Conservation (phyloP, 2,888 invertebrate genomes). For the Trissolcus brochymenae region DNA sequence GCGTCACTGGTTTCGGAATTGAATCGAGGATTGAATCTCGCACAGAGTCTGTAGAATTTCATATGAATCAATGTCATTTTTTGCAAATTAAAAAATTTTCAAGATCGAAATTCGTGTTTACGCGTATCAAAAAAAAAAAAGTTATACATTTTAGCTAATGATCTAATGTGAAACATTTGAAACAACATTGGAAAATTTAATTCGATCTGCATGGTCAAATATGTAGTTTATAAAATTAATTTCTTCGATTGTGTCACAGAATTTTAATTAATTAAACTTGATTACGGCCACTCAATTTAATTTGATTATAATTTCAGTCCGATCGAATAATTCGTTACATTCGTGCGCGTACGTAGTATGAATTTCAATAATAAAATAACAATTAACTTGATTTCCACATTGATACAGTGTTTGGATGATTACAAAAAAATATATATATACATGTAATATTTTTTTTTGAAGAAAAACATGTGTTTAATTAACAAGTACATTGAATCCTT, state of each 20-base stretch:
- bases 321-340: slow-evolving; percentile 9
- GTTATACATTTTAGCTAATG: background rate
- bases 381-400: background rate
- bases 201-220: background rate
- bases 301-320: slow-evolving; percentile 11
- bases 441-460: too few species aligned
- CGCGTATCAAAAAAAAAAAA: slow-evolving; percentile 3
- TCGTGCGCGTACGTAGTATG: background rate
- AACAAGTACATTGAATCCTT: background rate
- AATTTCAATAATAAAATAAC: slow-evolving; percentile 3
- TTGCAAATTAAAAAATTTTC: slow-evolving; percentile 25
- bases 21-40: slow-evolving; percentile 44
- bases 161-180: background rate
- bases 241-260: background rate
- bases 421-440: too few species aligned
- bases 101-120: too few species aligned
- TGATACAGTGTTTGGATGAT: background rate
- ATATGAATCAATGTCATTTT: slow-evolving; percentile 29
- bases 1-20: slow-evolving; percentile 56
- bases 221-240: background rate
- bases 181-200: background rate
- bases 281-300: slow-evolving; percentile 8
- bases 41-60: slow-evolving; percentile 38
- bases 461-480: too few species aligned
- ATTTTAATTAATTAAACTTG: slow-evolving; percentile 7